phyloP scores from a whole-genome alignment of 2,113 vertebrate species.

The Stigmatopora nigra region DNA sequence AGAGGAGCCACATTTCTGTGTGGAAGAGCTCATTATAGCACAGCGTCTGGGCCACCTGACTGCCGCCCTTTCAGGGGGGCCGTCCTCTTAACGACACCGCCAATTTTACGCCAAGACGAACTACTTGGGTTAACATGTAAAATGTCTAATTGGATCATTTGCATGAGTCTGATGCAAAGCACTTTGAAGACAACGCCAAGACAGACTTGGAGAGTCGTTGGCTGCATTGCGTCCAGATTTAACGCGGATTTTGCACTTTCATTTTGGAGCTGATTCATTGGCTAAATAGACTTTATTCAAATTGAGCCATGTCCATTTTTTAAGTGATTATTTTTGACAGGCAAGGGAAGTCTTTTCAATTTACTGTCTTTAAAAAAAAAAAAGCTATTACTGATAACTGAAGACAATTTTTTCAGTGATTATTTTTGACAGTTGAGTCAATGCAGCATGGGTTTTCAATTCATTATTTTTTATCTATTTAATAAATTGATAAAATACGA shows the following conservation, averaged over 20 bases:
- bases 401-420: too few species aligned
- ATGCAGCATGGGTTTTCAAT: neutral
- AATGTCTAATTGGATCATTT: constrained; percentile 45
- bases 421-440: neutral
- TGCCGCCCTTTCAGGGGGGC: neutral
- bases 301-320: too few species aligned
- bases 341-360: too few species aligned
- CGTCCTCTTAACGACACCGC: constrained; percentile 21
- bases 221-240: neutral
- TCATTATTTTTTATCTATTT: neutral
- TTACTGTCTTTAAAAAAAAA: too few species aligned
- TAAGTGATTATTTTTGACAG: too few species aligned
- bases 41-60: constrained; percentile 14
- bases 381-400: too few species aligned
- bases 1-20: neutral
- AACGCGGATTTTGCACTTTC: neutral
- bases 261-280: neutral
- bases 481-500: too few species aligned
- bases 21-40: constrained; percentile 18
- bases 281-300: too few species aligned
- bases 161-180: constrained; percentile 26
- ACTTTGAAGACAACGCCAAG: constrained; percentile 9
- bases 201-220: constrained; percentile 4
- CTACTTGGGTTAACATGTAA: constrained; percentile 16
- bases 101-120: constrained; percentile 42